Base-by-base conservation (phyloP, 2,113 vertebrate genomes). In the Pionites leucogaster region DNA sequence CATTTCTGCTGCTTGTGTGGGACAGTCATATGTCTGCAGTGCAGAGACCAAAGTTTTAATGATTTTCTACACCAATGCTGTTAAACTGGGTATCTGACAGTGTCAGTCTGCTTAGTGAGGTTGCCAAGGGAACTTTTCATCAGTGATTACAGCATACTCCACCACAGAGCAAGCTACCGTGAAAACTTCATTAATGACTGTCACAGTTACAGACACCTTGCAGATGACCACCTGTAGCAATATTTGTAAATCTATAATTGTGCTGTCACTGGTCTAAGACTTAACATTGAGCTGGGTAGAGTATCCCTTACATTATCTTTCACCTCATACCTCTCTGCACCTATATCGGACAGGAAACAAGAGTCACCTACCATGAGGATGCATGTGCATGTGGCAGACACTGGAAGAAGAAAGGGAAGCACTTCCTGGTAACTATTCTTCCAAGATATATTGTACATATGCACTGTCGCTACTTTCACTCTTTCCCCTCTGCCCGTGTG, bases 141-240 rank as follows among this genome's bases (percentile, higher is more conserved):
- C 75, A 53, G 53, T 77, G 59, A 82, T 90, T 92, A 86, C 27
- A 80, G n/a, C 63, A 29, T 59, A n/a, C 18, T 62, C 63, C 41
- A 41, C 53, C 31, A 57, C 41, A 88, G 64, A 1, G 1, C 53
- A 80, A 74, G 59, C 67, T 62, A 49, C 71, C 2, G 0, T 80
- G 53, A 83, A 80, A 74, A 57, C n/a, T 77, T 83, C 5, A 20
- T 86, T 65, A 72, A 46, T 65, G 71, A 62, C 41, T 62, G 82
- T 92, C 14, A 3, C 24, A 42, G 63, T 59, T 70, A 44, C 4
- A 63, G 79, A 53, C 41, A 46, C 44, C 49, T 86, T 80, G 59
- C 59, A 86, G 86, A 41, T 62, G 68, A n/a, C 59, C 85, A 90
- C 59, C 79, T 92, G 90, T 76, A 78, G 76, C 71, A 44, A 60